Evolutionary conservation across 2,888 invertebrate genomes (phyloP), one percentile per base, ranked within the genome.

Genomic region (Dasypogon diadema): DNA sequence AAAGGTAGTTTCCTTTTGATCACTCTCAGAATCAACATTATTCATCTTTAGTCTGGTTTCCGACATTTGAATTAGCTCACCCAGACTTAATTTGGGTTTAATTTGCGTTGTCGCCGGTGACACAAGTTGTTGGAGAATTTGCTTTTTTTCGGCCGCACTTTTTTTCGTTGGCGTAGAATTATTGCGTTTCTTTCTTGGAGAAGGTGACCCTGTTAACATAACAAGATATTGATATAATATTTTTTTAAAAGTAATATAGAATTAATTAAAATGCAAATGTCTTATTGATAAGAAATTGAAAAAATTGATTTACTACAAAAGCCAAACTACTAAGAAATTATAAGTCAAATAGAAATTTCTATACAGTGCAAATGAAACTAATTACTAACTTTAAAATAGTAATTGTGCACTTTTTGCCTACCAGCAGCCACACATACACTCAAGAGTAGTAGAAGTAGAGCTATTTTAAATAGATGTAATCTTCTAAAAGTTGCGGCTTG

Each of bases 121-220:
- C 78, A 92, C 90, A n/a, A 93, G 86, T 82, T 93, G 92, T 83
- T 93, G 93, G 10, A 93, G 87, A 76, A 93, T 92, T 86, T 92
- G 92, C 81, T 92, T 92, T 84, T 93, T 93, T 85, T 93, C 93
- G 34, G 92, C 91, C 18, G 90, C 90, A 81, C 91, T 92, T 84
- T 92, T 92, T 87, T 91, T 92, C 8, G 92, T 91, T 21, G 92
- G 93, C 21, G 93, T 93, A 6, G 93, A 93, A 84, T 92, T 93
- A 86, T 92, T 93, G 80, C 93, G 89, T 86, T 92, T 92, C 87
- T 93, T 92, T 81, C 92, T 90, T 60, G 92, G 93, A 72, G 93
- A 93, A 26, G 93, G 93, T 48, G 92, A 91, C 83, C 92, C 93
- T 93, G 87, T 37, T 55, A 54, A 55, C 8, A 18, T 2, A 4